Base-by-base conservation (phyloP, 2,888 invertebrate species). In the Acronicta aceris region DNA sequence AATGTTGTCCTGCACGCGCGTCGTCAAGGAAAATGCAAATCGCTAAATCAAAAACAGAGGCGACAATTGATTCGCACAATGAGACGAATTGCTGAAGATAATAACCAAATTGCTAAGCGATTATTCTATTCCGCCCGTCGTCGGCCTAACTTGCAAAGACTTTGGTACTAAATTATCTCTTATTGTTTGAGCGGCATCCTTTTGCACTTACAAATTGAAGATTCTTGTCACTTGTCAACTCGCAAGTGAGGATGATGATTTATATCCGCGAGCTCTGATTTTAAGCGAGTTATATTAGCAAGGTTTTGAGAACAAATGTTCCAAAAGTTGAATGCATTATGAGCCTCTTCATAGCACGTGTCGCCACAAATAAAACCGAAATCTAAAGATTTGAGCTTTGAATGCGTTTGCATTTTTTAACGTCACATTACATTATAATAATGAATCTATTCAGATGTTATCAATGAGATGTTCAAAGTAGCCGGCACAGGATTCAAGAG, bases 91-190 rank as follows among this genome's bases (percentile, higher is more conserved):
- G 65, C 54, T 60, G 59, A 51, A 42, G 51, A 73, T 78, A 75
- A 77, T 77, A 64, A 62, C 59, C 71, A 85, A 88, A 88, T 88
- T 88, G 84, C 78, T 69, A 74, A 57, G 60, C 83, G 76, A 91
- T 91, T 90, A 91, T 90, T 81, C 89, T 85, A 89, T 91, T 89
- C 77, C 71, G 69, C 55, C 57, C 21, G 4, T 21, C 21, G 65
- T 46, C 63, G 58, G 59, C 64, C 61, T 59, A 53, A 47, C 42
- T 54, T 59, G 59, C 65, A 65, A 49, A 57, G 70, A 74, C 70
- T 69, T 73, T 72, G 78, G 52, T 54, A n/a, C 51, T 67, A 68
- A 67, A 80, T 74, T 74, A 59, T 54, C 62, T 53, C 58, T 65
- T 63, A 50, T 59, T 68, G 65, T 61, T 61, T 54, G 48, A 66